Evolutionary conservation across 2,113 vertebrate genomes (phyloP).

Genomic region (Leptobrachium ailaonicum): DNA sequence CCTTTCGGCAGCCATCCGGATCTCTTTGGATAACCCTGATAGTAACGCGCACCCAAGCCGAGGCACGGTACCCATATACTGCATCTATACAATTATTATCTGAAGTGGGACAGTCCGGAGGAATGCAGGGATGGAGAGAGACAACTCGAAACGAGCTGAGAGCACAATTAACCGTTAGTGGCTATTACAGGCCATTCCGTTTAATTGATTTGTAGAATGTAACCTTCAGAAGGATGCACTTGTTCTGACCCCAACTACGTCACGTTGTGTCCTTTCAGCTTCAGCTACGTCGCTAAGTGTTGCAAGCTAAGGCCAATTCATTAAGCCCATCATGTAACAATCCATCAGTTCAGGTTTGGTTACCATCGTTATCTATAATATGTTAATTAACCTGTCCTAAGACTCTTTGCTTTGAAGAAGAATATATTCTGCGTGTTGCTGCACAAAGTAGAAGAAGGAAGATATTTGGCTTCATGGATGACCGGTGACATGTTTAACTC

Average conservation of each 20-base stretch:
- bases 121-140: background rate
- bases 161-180: background rate
- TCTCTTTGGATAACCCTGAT: too few species aligned
- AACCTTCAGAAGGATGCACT: background rate
- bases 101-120: background rate
- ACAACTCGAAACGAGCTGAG: background rate
- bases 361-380: conserved; percentile 15
- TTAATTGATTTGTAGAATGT: background rate
- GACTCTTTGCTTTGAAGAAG: background rate
- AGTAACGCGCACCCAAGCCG: too few species aligned
- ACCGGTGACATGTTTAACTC: too few species aligned
- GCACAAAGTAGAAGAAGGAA: too few species aligned
- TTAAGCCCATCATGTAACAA: background rate
- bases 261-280: background rate
- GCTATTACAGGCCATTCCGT: background rate
- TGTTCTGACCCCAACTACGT: background rate
- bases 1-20: too few species aligned
- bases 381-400: conserved; percentile 17
- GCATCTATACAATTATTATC: too few species aligned
- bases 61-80: too few species aligned
- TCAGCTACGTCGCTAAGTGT: conserved; percentile 5
- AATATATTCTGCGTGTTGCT: too few species aligned
- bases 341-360: conserved; percentile 15
- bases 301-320: conserved; percentile 4
- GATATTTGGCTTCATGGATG: too few species aligned